Conservation (phyloP, 1,140 invertebrate species). For the Magallana angulata region DNA sequence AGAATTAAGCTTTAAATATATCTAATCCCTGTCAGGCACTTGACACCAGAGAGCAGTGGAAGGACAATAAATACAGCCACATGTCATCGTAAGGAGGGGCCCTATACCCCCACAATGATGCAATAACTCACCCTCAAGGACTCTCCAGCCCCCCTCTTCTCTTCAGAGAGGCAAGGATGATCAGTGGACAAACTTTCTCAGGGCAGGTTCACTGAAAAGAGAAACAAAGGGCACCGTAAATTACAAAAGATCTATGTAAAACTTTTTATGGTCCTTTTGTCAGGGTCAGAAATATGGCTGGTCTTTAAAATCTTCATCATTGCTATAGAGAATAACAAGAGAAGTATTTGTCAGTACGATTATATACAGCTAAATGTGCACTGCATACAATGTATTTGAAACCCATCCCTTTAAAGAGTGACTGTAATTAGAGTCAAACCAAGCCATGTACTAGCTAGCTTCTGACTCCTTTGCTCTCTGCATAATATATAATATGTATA, state of each 20-base stretch:
- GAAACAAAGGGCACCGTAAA: neutral
- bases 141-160: neutral
- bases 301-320: conserved; percentile 20
- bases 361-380: no score
- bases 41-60: neutral
- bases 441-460: no score
- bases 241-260: neutral
- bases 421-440: no score
- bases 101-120: conserved; percentile 17
- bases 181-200: conserved; percentile 18
- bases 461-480: no score
- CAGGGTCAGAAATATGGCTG: conserved; percentile 13
- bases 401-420: no score
- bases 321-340: neutral
- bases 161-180: neutral
- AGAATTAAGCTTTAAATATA: neutral
- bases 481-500: no score
- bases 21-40: neutral
- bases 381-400: no score
- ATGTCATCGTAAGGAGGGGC: neutral
- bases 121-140: conserved; percentile 23
- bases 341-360: neutral
- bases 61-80: neutral
- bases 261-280: conserved; percentile 14
- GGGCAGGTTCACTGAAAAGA: conserved; percentile 5